Evolutionary conservation across 1,140 invertebrate genomes (phyloP).

Genomic region (Potamilus streckersoni): DNA sequence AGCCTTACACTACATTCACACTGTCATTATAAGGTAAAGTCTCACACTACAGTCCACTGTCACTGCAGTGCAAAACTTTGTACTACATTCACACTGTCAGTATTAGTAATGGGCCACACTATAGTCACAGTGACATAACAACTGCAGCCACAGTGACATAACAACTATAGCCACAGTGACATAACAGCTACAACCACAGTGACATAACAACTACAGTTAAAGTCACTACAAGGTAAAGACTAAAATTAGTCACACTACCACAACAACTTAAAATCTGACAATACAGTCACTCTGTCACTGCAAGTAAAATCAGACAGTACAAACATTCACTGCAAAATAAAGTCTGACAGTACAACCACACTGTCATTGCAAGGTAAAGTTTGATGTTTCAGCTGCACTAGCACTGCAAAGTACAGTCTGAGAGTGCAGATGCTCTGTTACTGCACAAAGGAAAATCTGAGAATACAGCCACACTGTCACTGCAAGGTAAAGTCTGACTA

Average conservation of each 20-base stretch:
- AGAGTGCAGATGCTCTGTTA: too few relatives aligned
- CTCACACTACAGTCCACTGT: background rate
- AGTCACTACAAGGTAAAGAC: too few relatives aligned
- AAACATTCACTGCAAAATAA: slow-evolving; percentile 7
- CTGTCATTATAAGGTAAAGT: slow-evolving; percentile 12
- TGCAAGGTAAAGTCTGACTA: too few relatives aligned
- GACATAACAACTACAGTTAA: too few relatives aligned
- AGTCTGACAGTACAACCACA: too few relatives aligned
- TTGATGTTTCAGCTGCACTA: too few relatives aligned
- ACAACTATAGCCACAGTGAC: background rate
- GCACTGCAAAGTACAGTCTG: too few relatives aligned
- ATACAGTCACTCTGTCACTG: background rate
- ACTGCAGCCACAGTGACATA: background rate
- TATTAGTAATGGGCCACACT: background rate
- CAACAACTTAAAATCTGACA: slow-evolving; percentile 1
- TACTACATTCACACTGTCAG: slow-evolving; percentile 1
- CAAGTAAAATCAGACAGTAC: background rate
- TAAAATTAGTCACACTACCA: background rate
- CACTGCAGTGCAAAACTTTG: slow-evolving; percentile 1
- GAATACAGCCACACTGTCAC: too few relatives aligned
- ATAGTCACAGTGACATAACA: slow-evolving; percentile 2
- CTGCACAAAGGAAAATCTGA: too few relatives aligned
- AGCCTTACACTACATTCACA: background rate
- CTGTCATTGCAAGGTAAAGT: too few relatives aligned
- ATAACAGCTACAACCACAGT: slow-evolving; percentile 1